phyloP scores from a whole-genome alignment of 2,888 invertebrate genomes.

The Candidula unifasciata region DNA sequence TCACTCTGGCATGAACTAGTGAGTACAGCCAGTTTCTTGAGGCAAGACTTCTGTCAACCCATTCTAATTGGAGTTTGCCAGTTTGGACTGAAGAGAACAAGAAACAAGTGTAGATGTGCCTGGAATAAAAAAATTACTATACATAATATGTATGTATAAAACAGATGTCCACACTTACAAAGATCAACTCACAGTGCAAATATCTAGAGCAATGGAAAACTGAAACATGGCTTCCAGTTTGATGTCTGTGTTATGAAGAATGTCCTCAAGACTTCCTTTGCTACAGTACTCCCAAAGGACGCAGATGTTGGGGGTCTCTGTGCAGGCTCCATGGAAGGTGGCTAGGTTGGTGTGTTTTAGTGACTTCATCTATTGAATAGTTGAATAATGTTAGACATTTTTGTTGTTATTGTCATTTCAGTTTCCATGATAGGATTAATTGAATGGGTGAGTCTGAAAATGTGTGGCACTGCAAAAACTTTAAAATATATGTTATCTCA shows the following conservation, averaged over 20 bases:
- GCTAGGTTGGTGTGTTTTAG: conserved; percentile 72
- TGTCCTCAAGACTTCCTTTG: conserved; percentile 68
- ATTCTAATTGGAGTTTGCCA: too few species aligned
- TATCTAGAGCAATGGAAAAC: conserved; percentile 70
- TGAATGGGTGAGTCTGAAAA: too few species aligned
- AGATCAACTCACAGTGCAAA: conserved; percentile 64
- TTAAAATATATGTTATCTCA: too few species aligned
- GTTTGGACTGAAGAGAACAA: too few species aligned
- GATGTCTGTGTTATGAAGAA: conserved; percentile 63
- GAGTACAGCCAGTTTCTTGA: too few species aligned
- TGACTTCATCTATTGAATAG: conserved; percentile 62
- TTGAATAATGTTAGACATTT: not conserved
- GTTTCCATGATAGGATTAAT: too few species aligned
- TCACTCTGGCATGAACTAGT: too few species aligned
- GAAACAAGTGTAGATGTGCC: too few species aligned
- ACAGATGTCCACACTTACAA: not conserved
- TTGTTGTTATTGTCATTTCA: not conserved
- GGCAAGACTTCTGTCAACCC: too few species aligned
- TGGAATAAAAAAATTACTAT: too few species aligned
- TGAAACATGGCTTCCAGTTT: conserved; percentile 73
- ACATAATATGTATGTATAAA: too few species aligned
- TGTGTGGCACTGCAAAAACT: too few species aligned
- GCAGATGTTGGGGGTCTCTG: conserved; percentile 64
- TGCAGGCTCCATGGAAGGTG: conserved; percentile 70
- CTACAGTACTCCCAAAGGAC: conserved; percentile 73